Base-by-base conservation (phyloP, 2,113 vertebrate species). In the Chloebia gouldiae region DNA sequence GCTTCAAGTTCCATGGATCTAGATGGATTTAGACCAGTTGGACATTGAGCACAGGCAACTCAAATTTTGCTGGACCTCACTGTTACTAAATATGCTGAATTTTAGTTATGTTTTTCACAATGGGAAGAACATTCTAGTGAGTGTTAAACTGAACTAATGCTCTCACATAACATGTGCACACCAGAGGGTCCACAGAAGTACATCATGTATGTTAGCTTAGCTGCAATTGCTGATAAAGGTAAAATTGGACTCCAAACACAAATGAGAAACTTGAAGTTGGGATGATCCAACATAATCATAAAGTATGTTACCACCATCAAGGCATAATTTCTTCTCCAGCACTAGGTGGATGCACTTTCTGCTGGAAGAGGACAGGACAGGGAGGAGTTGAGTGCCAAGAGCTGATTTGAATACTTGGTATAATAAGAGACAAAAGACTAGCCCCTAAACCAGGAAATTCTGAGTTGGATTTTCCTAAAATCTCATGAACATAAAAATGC, bases 401-500 rank as follows among this genome's bases (percentile, higher is more conserved):
- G 45, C 9, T 2, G 1, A 44, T 64, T 23, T 61, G 49, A 87
- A 72, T 18, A 30, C 9, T 45, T 0, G 0, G 37, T 31, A 73
- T 56, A 49, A 35, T 60, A 65, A 57, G 10, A 7, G 15, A 72
- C 18, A 69, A 71, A 78, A 20, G 5, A 33, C 15, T 22, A 81
- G 11, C 18, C 42, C 33, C 42, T 66, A 63, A 91, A 73, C 4
- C 30, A 66, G 21, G 33, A 76, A 85, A 75, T 23, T 49, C 15
- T 8, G 11, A 53, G 30, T 8, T n/a, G 59, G 31, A 82, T 66
- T 82, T 54, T 76, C 51, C 73, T 44, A 85, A 91, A 86, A 69
- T 13, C 9, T 30, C 7, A 4, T 23, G n/a, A 61, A 25, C 19
- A 79, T 22, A 68, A 81, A 73, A 84, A 45, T 13, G 13, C 37